A percentile compares a stretch with the other conserved stretches of the same genome.
These are phyloP conservation scores for Cylloceria caligata DNA, from an alignment of 2,888 invertebrate species.

Conservation along the genomic window DNA sequence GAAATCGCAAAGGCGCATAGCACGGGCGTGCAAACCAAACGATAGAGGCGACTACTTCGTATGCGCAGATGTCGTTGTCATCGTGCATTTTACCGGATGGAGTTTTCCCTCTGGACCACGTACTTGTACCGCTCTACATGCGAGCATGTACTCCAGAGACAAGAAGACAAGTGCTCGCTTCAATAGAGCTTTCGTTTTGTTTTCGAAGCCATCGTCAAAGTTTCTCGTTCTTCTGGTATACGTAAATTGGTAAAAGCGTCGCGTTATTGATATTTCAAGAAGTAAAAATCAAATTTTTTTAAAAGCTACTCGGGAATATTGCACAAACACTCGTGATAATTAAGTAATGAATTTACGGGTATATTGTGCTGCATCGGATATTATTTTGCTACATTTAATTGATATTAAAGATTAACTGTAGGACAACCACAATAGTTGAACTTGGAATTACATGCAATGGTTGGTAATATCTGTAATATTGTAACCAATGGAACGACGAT, in stretches of 20 bases:
- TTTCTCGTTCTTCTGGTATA: neutral
- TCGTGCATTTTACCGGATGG: constrained; percentile 21
- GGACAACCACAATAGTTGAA: neutral
- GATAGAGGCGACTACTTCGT: neutral
- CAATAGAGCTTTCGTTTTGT: constrained; percentile 36
- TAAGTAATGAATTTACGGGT: constrained; percentile 4
- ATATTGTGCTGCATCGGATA: no score
- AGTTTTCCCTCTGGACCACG: constrained; percentile 53
- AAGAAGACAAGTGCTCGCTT: constrained; percentile 40
- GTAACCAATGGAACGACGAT: neutral
- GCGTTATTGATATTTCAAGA: constrained; percentile 41
- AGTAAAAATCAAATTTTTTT: constrained; percentile 29
- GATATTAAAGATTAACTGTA: neutral
- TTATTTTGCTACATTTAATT: no score
- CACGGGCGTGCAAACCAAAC: neutral
- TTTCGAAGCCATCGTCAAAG: constrained; percentile 15
- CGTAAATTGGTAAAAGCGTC: neutral
- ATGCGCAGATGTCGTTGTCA: constrained; percentile 12
- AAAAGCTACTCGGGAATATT: constrained; percentile 15
- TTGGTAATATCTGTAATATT: neutral
- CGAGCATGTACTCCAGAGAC: constrained; percentile 28
- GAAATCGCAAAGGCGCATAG: constrained; percentile 23
- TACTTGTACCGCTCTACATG: neutral
- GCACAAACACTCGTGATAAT: constrained; percentile 26
- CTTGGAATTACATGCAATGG: no score